A percentile compares a stretch with the other conserved stretches of the same genome.
phyloP scores from a whole-genome alignment of 2,797 vertebrate genomes.

The Ptychobarbus kaznakovi region DNA sequence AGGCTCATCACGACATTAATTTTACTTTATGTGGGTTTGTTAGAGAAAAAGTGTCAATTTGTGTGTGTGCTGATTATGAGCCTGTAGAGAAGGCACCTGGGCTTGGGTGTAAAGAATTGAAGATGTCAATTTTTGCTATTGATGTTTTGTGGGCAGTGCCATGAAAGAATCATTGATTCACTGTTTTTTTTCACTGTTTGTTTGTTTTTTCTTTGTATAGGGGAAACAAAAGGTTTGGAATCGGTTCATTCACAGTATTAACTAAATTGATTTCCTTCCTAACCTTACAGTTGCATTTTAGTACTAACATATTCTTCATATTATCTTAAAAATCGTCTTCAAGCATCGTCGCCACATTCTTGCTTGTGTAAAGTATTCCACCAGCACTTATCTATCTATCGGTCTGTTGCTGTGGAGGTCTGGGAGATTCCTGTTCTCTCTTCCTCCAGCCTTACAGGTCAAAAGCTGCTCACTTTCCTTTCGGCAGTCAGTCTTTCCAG shows the following conservation, averaged over 20 bases:
- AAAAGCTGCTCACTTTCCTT: slow-evolving; percentile 48
- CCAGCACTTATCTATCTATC: slow-evolving; percentile 32
- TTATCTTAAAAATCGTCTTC: slow-evolving; percentile 30
- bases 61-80: slow-evolving; percentile 18
- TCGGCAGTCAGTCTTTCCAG: slow-evolving; percentile 42
- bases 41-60: no score
- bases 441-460: slow-evolving; percentile 39
- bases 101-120: slow-evolving; percentile 27
- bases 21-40: slow-evolving; percentile 15
- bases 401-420: slow-evolving; percentile 9
- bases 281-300: slow-evolving; percentile 47
- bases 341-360: slow-evolving; percentile 10
- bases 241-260: slow-evolving; percentile 55
- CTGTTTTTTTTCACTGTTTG: slow-evolving; percentile 65
- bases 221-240: slow-evolving; percentile 95
- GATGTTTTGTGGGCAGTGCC: slow-evolving; percentile 28
- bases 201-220: slow-evolving; percentile 75
- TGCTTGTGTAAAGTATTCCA: slow-evolving; percentile 40
- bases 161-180: no score
- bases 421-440: slow-evolving; percentile 41
- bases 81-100: no score
- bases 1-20: no score
- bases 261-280: slow-evolving; percentile 58
- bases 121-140: slow-evolving; percentile 21
- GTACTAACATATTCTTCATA: slow-evolving; percentile 50